phyloP scores from a whole-genome alignment of 2,888 invertebrate genomes.

The Drosophila anomalipes region DNA sequence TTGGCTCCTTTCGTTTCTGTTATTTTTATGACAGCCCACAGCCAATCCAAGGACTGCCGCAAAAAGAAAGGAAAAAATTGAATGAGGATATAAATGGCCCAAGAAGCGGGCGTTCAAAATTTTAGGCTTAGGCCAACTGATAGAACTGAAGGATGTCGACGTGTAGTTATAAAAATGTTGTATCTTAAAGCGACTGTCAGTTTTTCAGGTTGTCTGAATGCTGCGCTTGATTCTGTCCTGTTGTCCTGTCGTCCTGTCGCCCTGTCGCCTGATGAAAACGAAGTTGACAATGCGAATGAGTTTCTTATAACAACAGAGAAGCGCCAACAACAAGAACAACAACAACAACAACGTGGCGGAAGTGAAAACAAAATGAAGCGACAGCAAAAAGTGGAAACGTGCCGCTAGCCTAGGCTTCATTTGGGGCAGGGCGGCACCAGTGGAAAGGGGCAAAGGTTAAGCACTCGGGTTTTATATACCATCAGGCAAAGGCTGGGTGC shows the following conservation, averaged over 20 bases:
- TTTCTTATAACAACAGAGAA: constrained; percentile 71
- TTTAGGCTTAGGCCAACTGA: constrained; percentile 29
- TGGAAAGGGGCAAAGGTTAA: constrained; percentile 56
- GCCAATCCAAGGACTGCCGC: constrained; percentile 40
- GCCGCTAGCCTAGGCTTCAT: constrained; percentile 47
- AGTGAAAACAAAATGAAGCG: constrained; percentile 76
- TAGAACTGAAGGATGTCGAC: constrained; percentile 55
- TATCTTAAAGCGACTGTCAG: constrained; percentile 79
- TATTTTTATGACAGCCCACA: constrained; percentile 71
- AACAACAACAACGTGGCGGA: constrained; percentile 29
- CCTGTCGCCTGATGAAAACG: constrained; percentile 76
- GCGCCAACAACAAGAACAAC: constrained; percentile 23
- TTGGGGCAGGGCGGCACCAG: neutral
- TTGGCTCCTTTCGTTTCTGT: constrained; percentile 50
- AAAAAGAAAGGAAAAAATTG: neutral
- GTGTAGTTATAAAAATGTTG: constrained; percentile 75
- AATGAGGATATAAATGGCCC: constrained; percentile 55
- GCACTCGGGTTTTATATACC: constrained; percentile 51
- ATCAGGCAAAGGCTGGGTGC: constrained; percentile 3
- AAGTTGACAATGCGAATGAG: constrained; percentile 79
- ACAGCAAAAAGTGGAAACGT: constrained; percentile 78
- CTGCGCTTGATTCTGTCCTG: neutral
- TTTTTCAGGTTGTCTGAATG: constrained; percentile 42
- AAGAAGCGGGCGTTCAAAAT: constrained; percentile 67
- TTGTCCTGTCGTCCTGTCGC: constrained; percentile 5